Base-by-base conservation (phyloP, 2,113 vertebrate species). In the Rousettus leschenaultii region DNA sequence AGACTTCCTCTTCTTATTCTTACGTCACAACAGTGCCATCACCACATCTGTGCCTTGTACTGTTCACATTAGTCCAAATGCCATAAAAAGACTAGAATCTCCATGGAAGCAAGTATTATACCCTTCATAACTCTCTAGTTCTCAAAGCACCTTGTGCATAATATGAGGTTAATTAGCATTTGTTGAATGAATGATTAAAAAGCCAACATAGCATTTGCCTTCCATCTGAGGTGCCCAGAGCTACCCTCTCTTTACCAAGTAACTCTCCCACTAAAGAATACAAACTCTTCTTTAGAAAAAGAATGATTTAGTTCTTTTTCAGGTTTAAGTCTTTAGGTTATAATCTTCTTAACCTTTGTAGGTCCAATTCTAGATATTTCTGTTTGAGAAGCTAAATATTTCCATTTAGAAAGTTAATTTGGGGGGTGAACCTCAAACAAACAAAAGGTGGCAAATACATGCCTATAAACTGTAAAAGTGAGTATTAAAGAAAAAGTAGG, bases 331-430 rank as follows among this genome's bases (percentile, higher is more conserved):
- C 77, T 89, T 95, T 59, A 80, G 43, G 24, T 73, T 95, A 95
- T 61, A 57, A 91, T 89, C 68, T 59, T 93, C n/a, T 53, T 87
- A 75, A 78, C 43, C 26, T 96, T 12, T 93, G 8, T n/a, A 88
- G 33, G 14, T 61, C 59, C 35, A 79, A 35, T 89, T 90, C 55
- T 63, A 89, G 14, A 24, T 65, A 86, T 33, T 89, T 86, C 18
- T 24, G 61, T 88, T 82, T 86, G 43, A 96, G 63, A 89, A 89
- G 63, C 22, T 94, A 95, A 94, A 75, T 75, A 48, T 89, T 82
- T 89, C 66, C 61, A 65, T 59, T 91, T n/a, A 91, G 48, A 86
- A 91, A 86, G 73, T 68, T 94, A 88, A 19, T 19, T 77, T 86
- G 40, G 0, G n/a, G 14, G 15, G 18, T 91, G 11, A 57, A 10